Conservation (phyloP, 2,888 invertebrate genomes). For the Tiliacea citrago region DNA sequence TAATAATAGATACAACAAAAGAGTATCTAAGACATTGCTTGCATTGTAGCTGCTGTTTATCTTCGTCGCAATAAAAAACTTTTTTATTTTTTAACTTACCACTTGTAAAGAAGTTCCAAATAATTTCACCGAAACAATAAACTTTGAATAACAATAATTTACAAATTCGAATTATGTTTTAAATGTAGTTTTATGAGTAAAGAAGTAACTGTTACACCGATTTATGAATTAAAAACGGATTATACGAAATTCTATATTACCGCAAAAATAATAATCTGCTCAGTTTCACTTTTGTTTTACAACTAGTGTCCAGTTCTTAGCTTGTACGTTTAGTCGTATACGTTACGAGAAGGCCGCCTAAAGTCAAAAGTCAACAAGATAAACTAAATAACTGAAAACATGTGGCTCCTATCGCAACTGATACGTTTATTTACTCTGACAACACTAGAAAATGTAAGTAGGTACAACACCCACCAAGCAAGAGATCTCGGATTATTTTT, state of each 20-base stretch:
- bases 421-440: conserved; percentile 57
- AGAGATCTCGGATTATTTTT: background rate
- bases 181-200: background rate
- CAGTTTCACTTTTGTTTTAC: conserved; percentile 50
- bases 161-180: background rate
- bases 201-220: background rate
- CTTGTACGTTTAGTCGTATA: conserved; percentile 2
- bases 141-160: background rate
- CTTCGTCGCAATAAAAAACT: background rate
- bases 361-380: conserved; percentile 85
- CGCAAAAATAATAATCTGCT: background rate
- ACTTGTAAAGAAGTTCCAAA: conserved; percentile 6
- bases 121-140: background rate
- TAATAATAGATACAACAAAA: no score
- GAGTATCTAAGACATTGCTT: background rate
- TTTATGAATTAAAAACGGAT: background rate
- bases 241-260: background rate
- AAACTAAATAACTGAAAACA: conserved; percentile 63
- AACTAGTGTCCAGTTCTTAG: conserved; percentile 52
- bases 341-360: conserved; percentile 63
- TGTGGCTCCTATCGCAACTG: conserved; percentile 39
- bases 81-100: conserved; percentile 10
- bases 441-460: conserved; percentile 31
- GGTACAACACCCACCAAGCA: no score
- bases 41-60: background rate